Evolutionary conservation across 2,797 vertebrate species (phyloP).

Genomic region (Heterohyrax brucei): DNA sequence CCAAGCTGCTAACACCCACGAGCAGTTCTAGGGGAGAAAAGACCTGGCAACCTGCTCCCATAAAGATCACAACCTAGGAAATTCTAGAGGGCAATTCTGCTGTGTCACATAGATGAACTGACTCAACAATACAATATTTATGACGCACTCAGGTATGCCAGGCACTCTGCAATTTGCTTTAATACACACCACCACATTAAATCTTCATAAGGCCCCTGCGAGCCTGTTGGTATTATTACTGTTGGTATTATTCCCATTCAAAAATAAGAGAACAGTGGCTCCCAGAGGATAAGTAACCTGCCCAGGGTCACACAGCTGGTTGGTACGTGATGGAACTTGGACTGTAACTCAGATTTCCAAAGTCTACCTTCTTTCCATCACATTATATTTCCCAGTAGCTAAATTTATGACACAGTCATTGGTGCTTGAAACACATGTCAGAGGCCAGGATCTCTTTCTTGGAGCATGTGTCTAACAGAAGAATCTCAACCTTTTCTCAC

Average conservation of each 20-base stretch:
- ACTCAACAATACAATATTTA: slow-evolving; percentile 23
- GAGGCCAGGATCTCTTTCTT: neutral
- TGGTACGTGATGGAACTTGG: neutral
- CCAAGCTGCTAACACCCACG: neutral
- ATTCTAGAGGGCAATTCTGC: neutral
- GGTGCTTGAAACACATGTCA: neutral
- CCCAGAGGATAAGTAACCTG: slow-evolving; percentile 9
- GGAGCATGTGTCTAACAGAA: neutral
- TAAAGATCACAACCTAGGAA: neutral
- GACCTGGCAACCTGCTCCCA: neutral
- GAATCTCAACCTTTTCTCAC: neutral
- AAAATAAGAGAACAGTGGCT: slow-evolving; percentile 30
- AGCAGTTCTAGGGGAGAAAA: neutral
- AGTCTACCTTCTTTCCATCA: neutral
- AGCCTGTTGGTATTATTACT: slow-evolving; percentile 28
- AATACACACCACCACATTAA: neutral
- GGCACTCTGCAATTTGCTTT: neutral
- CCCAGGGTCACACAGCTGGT: neutral
- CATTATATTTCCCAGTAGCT: neutral
- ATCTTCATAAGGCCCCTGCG: slow-evolving; percentile 54
- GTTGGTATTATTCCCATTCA: slow-evolving; percentile 8
- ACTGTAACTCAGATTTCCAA: slow-evolving; percentile 51
- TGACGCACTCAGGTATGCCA: slow-evolving; percentile 52
- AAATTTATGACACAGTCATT: neutral
- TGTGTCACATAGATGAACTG: neutral